Evolutionary conservation across 2,797 vertebrate species (phyloP), one percentile per base, ranked within the genome.

Genomic region (Chelon auratus): DNA sequence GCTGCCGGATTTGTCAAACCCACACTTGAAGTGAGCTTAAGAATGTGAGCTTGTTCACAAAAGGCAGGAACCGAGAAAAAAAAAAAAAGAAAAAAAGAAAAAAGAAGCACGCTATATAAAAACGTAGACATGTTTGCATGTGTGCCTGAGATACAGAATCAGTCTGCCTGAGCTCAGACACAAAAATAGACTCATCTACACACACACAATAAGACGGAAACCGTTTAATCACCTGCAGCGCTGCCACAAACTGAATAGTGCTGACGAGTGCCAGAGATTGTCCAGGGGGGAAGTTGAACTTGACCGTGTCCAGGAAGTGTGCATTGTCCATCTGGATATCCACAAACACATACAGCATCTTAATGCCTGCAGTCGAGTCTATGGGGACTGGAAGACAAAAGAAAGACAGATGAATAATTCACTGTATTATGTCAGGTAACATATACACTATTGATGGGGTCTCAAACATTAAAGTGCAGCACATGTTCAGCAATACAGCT

Each of bases 341-440:
- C 88, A 99, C 98, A 9, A 99, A 99, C 82, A 99, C 95, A 1
- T 99, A 99, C 6, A 99, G 94, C 95, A 98, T 97, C 91, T 96
- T 96, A 84, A 99, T 94, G 14, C 96, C 97, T 51, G 91, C 93
- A 0, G 94, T 96, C 67, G 96, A 84, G 43, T 99, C 97, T 26
- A 99, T 97, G 71, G 98, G 98, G 84, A 99, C 98, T 99, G 82
- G 14, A 53, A 88, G 62, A 78, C 52, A 80, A 59, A 73, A 61
- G 52, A 78, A 77, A 83, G 71, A 75, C 33, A 42, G 59, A 85
- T 84, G 33, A 91, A 90, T 85, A 77, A 89, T 90, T 89, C 53
- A 85, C 66, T 63, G 37, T 72, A 71, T 82, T 78, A 65, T 80
- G 78, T 82, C 83, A 87, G 78, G 83, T 85, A 48, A 81, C 70